These are phyloP conservation scores for Stenoptilia bipunctidactyla DNA, from an alignment of 2,888 invertebrate genomes.

Conservation along the genomic window DNA sequence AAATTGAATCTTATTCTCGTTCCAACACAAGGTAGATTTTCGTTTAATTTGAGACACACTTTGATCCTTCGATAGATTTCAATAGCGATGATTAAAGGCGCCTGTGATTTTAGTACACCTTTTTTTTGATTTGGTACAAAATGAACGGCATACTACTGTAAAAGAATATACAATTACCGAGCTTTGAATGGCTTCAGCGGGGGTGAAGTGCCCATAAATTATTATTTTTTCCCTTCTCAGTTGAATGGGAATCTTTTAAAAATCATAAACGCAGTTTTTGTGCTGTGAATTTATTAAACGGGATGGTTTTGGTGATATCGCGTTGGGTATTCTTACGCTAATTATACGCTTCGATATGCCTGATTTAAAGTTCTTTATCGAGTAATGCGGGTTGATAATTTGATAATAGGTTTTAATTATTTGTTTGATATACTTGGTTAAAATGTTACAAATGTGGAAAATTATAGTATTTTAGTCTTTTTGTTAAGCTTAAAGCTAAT, in stretches of 20 bases:
- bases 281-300: slow-evolving; percentile 40
- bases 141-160: slow-evolving; percentile 68
- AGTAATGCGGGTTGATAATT: no score
- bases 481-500: no score
- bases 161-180: slow-evolving; percentile 71
- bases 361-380: slow-evolving; percentile 6
- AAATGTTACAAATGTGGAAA: no score
- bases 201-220: slow-evolving; percentile 70
- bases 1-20: slow-evolving; percentile 39
- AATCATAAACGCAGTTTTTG: slow-evolving; percentile 40
- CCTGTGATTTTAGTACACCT: slow-evolving; percentile 68
- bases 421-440: no score
- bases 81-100: slow-evolving; percentile 72
- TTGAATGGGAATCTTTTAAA: slow-evolving; percentile 54
- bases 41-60: slow-evolving; percentile 44
- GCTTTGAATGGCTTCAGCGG: slow-evolving; percentile 69
- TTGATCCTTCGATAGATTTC: slow-evolving; percentile 70
- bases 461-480: no score
- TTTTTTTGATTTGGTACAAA: slow-evolving; percentile 54
- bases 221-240: slow-evolving; percentile 43
- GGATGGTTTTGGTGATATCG: neutral
- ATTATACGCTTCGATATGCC: slow-evolving; percentile 42
- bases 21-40: slow-evolving; percentile 50
- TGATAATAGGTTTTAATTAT: no score
- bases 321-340: neutral